Evolutionary conservation across 1,140 invertebrate genomes (phyloP).

Genomic region (Heliothis subflexa): DNA sequence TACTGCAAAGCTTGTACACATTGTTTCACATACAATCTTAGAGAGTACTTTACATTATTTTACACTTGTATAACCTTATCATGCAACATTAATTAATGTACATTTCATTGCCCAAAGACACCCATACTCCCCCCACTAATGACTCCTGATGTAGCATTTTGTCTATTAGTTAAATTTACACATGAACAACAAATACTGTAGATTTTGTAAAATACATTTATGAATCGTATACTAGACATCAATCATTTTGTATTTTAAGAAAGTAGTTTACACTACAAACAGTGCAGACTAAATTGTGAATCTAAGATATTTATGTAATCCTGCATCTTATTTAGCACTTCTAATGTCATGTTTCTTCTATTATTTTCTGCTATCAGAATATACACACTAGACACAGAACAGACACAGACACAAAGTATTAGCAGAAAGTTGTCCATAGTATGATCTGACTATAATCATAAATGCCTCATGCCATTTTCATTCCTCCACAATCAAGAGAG

Average conservation of each 20-base stretch:
- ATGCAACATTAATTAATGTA: constrained; percentile 33
- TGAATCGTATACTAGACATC: constrained; percentile 36
- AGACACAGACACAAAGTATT: constrained; percentile 63
- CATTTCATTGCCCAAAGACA: background rate
- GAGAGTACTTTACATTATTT: constrained; percentile 15
- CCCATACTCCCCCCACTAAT: background rate
- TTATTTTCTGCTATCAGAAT: constrained; percentile 37
- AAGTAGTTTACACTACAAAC: background rate
- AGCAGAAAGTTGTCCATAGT: constrained; percentile 59
- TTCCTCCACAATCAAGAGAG: constrained; percentile 59
- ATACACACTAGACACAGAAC: constrained; percentile 54
- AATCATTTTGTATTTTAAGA: background rate
- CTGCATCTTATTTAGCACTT: constrained; percentile 21
- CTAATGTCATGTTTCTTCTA: constrained; percentile 31
- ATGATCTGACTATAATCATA: constrained; percentile 59
- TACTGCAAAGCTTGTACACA: constrained; percentile 44
- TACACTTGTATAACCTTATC: constrained; percentile 19
- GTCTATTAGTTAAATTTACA: background rate
- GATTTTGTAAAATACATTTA: constrained; percentile 30
- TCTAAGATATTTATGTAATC: constrained; percentile 39
- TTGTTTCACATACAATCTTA: constrained; percentile 38
- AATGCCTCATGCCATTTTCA: constrained; percentile 68
- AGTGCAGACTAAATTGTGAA: constrained; percentile 27
- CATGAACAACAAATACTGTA: constrained; percentile 36
- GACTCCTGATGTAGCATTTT: background rate